These are phyloP conservation scores for Matsumyia berberina DNA, from an alignment of 2,888 invertebrate genomes.

Conservation along the genomic window DNA sequence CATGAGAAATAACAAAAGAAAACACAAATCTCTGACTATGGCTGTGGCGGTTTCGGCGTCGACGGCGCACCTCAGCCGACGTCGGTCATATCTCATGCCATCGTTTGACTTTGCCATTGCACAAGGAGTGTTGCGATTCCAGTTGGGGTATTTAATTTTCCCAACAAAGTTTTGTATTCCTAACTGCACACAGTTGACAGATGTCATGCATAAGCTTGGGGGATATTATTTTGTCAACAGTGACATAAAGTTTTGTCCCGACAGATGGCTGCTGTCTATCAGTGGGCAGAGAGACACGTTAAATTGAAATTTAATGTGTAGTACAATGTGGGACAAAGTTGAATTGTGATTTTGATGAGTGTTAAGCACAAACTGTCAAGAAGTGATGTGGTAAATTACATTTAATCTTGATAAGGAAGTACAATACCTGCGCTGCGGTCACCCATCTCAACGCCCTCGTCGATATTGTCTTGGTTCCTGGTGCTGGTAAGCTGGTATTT, in stretches of 20 bases:
- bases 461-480: too few relatives aligned
- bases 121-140: conserved; percentile 27
- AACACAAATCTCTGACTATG: conserved; percentile 57
- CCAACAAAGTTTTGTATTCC: conserved; percentile 51
- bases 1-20: conserved; percentile 30
- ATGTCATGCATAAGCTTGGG: conserved; percentile 62
- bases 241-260: conserved; percentile 52
- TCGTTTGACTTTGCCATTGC: conserved; percentile 12
- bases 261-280: conserved; percentile 38
- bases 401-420: too few relatives aligned
- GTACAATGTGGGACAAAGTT: background rate
- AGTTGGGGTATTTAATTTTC: conserved; percentile 25
- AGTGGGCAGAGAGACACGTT: conserved; percentile 16
- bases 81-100: conserved; percentile 2
- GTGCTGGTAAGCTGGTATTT: too few relatives aligned
- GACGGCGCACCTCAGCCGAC: conserved; percentile 56
- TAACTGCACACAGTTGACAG: conserved; percentile 49
- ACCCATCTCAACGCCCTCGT: too few relatives aligned
- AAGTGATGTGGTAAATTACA: conserved; percentile 4
- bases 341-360: background rate
- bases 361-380: background rate
- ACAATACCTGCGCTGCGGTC: too few relatives aligned
- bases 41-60: too few relatives aligned
- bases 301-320: conserved; percentile 25
- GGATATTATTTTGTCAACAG: conserved; percentile 64